Evolutionary conservation across 2,113 vertebrate genomes (phyloP).

Genomic region (Gavia stellata): DNA sequence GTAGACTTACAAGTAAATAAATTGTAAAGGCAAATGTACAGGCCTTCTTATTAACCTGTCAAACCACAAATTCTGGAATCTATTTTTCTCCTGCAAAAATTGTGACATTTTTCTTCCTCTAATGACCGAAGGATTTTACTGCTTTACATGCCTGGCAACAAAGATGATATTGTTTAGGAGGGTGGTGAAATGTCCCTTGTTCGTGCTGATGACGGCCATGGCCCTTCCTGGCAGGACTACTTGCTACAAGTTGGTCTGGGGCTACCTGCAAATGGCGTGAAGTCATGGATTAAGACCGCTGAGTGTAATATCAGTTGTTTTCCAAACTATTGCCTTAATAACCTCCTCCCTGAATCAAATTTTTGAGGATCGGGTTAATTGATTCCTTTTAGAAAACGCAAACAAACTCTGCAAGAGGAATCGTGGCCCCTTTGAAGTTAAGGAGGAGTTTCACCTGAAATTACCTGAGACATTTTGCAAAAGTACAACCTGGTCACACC

Average conservation of each 20-base stretch:
- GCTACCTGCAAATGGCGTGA: background rate
- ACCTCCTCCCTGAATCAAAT: background rate
- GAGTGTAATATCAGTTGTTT: background rate
- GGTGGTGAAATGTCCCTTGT: background rate
- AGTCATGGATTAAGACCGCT: background rate
- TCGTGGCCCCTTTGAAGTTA: background rate
- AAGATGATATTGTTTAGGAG: background rate
- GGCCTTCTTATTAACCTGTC: slow-evolving; percentile 4
- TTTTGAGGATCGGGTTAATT: background rate
- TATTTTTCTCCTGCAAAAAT: background rate
- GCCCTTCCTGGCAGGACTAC: background rate
- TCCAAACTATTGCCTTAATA: background rate
- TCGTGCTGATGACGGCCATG: background rate
- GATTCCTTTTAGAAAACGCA: background rate
- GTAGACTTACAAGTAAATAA: background rate
- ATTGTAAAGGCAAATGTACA: background rate
- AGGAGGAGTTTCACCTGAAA: background rate
- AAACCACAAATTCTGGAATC: background rate
- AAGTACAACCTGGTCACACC: background rate
- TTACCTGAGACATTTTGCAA: background rate
- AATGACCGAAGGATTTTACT: background rate
- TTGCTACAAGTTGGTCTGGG: background rate
- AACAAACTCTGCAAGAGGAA: background rate
- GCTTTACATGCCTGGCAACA: background rate
- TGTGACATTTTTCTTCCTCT: background rate